Conservation (phyloP, 2,797 vertebrate species). For the Takifugu ocellatus region DNA sequence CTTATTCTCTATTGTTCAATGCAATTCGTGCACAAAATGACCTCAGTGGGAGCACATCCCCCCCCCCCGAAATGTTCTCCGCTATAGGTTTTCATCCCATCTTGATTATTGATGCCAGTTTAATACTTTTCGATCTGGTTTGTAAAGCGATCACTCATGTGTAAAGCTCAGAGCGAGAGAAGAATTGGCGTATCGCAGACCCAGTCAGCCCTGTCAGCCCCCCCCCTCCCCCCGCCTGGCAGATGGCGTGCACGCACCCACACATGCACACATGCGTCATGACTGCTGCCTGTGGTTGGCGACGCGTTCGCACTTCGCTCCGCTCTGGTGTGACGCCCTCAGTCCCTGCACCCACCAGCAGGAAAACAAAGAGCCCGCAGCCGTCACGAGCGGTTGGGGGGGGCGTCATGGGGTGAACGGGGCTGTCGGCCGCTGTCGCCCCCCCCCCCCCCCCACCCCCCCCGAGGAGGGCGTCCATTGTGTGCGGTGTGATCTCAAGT, state of each 20-base stretch:
- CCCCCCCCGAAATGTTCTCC: background rate
- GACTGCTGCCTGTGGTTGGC: slow-evolving; percentile 3
- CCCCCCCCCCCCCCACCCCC: slow-evolving; percentile 19
- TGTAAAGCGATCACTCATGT: background rate
- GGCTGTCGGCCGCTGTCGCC: slow-evolving; percentile 43
- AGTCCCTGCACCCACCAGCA: slow-evolving; percentile 7
- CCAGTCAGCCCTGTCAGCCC: background rate
- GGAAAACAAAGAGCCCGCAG: slow-evolving; percentile 35
- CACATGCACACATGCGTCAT: background rate
- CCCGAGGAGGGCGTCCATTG: slow-evolving; percentile 45
- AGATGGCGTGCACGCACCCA: slow-evolving; percentile 18
- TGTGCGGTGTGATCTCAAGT: slow-evolving; percentile 56
- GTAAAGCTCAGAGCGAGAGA: background rate
- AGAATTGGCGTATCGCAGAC: background rate
- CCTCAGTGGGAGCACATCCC: slow-evolving; percentile 17
- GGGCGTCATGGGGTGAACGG: slow-evolving; percentile 11
- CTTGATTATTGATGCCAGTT: too few relatives aligned
- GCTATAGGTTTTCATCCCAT: background rate
- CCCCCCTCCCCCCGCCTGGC: slow-evolving; percentile 4
- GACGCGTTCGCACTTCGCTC: slow-evolving; percentile 10
- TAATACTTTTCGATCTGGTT: too few relatives aligned
- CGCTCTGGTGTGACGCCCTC: slow-evolving; percentile 18
- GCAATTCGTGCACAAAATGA: slow-evolving; percentile 51
- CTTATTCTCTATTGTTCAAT: slow-evolving; percentile 55
- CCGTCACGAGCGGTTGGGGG: slow-evolving; percentile 2